Evolutionary conservation across 2,888 invertebrate genomes (phyloP).

Genomic region (Ametastegia equiseti): DNA sequence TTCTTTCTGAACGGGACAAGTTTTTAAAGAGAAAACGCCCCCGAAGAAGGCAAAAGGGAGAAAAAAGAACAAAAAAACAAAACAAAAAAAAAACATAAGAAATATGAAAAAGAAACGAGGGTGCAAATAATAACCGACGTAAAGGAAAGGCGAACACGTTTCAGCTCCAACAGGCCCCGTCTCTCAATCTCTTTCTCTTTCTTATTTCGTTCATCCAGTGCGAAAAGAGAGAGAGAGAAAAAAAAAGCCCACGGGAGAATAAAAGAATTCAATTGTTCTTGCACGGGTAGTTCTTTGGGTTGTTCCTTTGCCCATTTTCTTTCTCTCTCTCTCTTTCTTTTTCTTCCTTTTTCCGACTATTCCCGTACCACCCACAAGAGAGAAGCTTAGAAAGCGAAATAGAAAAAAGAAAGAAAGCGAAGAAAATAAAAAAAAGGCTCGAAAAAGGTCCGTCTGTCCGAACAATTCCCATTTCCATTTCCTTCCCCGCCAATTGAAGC

Average conservation of each 20-base stretch:
- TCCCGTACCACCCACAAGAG: neutral
- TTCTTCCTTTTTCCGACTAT: neutral
- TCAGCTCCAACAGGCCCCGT: neutral
- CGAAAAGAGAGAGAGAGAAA: no score
- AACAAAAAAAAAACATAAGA: neutral
- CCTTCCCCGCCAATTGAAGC: slow-evolving; percentile 40
- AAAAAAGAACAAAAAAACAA: neutral
- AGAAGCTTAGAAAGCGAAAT: neutral
- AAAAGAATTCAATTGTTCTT: slow-evolving; percentile 46
- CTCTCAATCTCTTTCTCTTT: no score
- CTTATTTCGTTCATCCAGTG: no score
- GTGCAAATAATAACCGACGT: slow-evolving; percentile 5
- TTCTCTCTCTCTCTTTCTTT: no score
- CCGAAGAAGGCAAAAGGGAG: neutral
- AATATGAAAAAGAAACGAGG: slow-evolving; percentile 16
- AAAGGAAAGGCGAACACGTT: slow-evolving; percentile 2
- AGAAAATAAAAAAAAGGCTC: slow-evolving; percentile 13
- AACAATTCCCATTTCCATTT: slow-evolving; percentile 39
- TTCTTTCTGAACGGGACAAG: neutral
- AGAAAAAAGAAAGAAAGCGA: neutral
- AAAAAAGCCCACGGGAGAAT: slow-evolving; percentile 28
- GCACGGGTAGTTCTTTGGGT: slow-evolving; percentile 28
- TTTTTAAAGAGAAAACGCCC: neutral
- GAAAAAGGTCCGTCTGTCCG: slow-evolving; percentile 30
- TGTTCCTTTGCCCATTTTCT: slow-evolving; percentile 29